These are phyloP conservation scores for Menura novaehollandiae DNA, from an alignment of 2,113 vertebrate genomes.

Conservation along the genomic window DNA sequence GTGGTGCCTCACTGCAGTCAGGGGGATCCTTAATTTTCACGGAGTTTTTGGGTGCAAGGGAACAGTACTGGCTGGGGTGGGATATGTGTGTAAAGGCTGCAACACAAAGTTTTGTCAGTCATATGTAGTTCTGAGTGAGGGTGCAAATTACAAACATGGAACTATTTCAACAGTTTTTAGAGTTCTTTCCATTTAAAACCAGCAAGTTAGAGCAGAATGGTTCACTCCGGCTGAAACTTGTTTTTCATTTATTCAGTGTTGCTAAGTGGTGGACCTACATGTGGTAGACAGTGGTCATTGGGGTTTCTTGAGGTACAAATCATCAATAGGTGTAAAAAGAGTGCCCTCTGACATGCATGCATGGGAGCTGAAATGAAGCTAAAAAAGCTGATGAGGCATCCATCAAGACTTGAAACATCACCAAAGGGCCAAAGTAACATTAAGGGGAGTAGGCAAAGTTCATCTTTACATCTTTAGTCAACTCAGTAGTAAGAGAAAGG, in stretches of 20 bases:
- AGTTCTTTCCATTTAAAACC: neutral
- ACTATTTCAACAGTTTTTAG: neutral
- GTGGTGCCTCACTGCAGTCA: neutral
- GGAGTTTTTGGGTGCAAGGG: neutral
- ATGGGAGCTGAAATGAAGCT: neutral
- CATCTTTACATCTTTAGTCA: neutral
- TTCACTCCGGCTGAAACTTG: neutral
- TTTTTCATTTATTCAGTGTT: neutral
- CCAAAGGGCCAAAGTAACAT: neutral
- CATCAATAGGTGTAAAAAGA: neutral
- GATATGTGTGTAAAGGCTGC: neutral
- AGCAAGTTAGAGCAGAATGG: neutral
- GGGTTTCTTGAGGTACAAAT: neutral
- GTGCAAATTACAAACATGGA: neutral
- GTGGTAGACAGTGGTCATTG: neutral
- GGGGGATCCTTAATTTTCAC: neutral
- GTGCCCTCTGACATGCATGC: neutral
- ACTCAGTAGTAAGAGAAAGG: neutral
- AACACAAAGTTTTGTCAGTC: neutral
- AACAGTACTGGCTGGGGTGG: neutral
- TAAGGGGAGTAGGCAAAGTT: neutral
- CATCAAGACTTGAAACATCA: neutral
- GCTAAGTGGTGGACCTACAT: neutral
- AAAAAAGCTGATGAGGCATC: neutral
- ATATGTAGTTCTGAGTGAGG: neutral